Conservation (phyloP, 2,797 vertebrate genomes). For the Cyprinodon diabolis region DNA sequence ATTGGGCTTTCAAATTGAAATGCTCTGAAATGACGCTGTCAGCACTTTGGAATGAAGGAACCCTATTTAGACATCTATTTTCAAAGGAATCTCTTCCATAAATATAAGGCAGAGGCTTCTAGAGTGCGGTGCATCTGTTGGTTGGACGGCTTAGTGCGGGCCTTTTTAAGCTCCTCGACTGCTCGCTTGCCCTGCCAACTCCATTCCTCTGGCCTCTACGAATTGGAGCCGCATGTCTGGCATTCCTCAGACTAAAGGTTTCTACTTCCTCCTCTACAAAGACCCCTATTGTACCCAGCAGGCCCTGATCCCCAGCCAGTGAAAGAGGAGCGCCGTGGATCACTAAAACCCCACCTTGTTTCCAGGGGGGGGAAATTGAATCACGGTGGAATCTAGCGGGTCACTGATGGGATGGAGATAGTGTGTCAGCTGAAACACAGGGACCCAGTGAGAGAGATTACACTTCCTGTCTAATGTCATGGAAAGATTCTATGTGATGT, state of each 20-base stretch:
- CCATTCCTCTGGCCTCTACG: constrained; percentile 58
- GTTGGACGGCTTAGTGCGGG: constrained; percentile 13
- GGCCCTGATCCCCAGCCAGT: constrained; percentile 40
- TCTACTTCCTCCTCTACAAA: constrained; percentile 74
- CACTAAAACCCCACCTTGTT: constrained; percentile 62
- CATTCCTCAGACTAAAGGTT: constrained; percentile 81
- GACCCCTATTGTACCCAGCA: constrained; percentile 69
- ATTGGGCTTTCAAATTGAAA: constrained; percentile 6
- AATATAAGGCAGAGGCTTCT: constrained; percentile 6
- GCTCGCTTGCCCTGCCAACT: constrained; percentile 5
- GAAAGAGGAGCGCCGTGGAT: constrained; percentile 58
- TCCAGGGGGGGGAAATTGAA: constrained; percentile 58
- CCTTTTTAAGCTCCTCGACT: constrained; percentile 31
- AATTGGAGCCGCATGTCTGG: constrained; percentile 78
- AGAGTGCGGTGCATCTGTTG: constrained; percentile 19
- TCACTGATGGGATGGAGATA: constrained; percentile 11
- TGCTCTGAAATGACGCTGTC: constrained; percentile 8
- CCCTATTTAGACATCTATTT: neutral
- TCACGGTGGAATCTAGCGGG: constrained; percentile 50
- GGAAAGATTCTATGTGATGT: constrained; percentile 29
- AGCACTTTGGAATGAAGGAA: neutral
- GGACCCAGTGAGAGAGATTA: constrained; percentile 24
- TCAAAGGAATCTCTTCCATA: neutral
- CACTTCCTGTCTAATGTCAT: constrained; percentile 52
- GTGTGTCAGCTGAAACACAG: constrained; percentile 15